phyloP scores from a whole-genome alignment of 2,113 vertebrate genomes.

The Corythoichthys haematopterus region DNA sequence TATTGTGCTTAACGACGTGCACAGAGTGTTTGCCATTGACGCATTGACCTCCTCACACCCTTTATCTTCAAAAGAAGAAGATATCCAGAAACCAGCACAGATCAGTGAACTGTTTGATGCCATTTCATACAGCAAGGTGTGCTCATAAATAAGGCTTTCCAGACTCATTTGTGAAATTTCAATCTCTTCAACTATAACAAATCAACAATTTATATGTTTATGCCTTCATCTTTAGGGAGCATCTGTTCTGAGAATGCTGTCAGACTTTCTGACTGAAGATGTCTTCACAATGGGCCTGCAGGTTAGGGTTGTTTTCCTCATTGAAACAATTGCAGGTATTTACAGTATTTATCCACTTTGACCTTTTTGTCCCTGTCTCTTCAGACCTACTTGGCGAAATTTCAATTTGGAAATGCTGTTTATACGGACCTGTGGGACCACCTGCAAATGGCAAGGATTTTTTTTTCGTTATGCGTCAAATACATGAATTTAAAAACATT shows the following conservation, averaged over 20 bases:
- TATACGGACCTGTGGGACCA: constrained; percentile 84
- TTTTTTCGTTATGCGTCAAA: neutral
- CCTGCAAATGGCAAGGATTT: constrained; percentile 70
- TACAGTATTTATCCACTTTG: neutral
- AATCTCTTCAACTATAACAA: too few species aligned
- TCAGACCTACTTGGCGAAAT: constrained; percentile 71
- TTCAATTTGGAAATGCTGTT: constrained; percentile 72
- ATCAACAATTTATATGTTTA: neutral
- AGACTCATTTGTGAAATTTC: neutral
- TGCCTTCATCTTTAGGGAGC: constrained; percentile 75
- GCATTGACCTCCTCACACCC: constrained; percentile 87
- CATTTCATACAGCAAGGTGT: constrained; percentile 93
- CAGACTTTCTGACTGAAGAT: constrained; percentile 78
- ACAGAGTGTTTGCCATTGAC: constrained; percentile 81
- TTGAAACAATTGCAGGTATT: neutral
- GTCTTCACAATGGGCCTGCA: constrained; percentile 78
- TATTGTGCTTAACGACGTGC: constrained; percentile 79
- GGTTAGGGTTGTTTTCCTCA: constrained; percentile 64
- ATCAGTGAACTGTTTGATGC: constrained; percentile 89
- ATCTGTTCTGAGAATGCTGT: constrained; percentile 90
- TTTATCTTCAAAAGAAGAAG: constrained; percentile 73
- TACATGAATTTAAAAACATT: neutral
- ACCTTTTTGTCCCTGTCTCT: neutral
- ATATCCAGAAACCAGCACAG: constrained; percentile 82
- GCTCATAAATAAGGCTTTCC: neutral